phyloP scores from a whole-genome alignment of 2,797 vertebrate species.

The Ptychadena robeensis region DNA sequence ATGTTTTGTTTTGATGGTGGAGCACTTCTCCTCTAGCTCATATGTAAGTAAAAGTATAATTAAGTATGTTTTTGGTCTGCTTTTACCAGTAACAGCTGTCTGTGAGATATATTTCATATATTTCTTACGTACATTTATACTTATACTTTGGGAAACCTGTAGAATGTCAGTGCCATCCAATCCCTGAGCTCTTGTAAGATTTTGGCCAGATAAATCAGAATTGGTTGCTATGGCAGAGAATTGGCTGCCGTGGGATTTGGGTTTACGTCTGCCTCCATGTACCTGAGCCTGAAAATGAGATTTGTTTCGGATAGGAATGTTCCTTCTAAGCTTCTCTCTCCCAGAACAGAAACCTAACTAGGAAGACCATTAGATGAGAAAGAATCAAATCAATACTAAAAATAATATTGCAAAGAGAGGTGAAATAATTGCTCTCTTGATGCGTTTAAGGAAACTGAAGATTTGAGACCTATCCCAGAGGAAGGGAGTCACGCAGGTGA shows the following conservation, averaged over 20 bases:
- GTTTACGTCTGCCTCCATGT: slow-evolving; percentile 3
- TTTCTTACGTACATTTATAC: too few relatives aligned
- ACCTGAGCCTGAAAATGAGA: slow-evolving; percentile 33
- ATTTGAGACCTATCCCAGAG: slow-evolving; percentile 39
- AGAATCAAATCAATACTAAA: slow-evolving; percentile 39
- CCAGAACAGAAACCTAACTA: not conserved
- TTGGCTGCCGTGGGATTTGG: slow-evolving; percentile 42
- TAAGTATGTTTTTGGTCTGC: too few relatives aligned
- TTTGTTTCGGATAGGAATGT: slow-evolving; percentile 15
- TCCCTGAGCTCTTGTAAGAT: slow-evolving; percentile 12
- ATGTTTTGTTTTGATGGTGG: too few relatives aligned
- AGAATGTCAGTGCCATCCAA: not conserved
- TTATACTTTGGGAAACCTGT: not conserved
- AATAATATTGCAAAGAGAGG: slow-evolving; percentile 28
- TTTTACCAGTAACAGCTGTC: too few relatives aligned
- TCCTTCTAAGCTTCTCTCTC: not conserved
- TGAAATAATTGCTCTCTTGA: slow-evolving; percentile 55
- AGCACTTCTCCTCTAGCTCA: too few relatives aligned
- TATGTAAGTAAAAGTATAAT: too few relatives aligned
- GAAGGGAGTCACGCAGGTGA: slow-evolving; percentile 35
- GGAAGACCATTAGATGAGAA: slow-evolving; percentile 12
- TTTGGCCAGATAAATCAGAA: slow-evolving; percentile 13
- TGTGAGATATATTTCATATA: too few relatives aligned
- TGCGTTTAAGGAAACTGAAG: slow-evolving; percentile 21
- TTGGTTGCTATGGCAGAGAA: slow-evolving; percentile 50